Evolutionary conservation across 2,113 vertebrate species (phyloP), one percentile per base, ranked within the genome.

Genomic region (Myotis lucifugus): DNA sequence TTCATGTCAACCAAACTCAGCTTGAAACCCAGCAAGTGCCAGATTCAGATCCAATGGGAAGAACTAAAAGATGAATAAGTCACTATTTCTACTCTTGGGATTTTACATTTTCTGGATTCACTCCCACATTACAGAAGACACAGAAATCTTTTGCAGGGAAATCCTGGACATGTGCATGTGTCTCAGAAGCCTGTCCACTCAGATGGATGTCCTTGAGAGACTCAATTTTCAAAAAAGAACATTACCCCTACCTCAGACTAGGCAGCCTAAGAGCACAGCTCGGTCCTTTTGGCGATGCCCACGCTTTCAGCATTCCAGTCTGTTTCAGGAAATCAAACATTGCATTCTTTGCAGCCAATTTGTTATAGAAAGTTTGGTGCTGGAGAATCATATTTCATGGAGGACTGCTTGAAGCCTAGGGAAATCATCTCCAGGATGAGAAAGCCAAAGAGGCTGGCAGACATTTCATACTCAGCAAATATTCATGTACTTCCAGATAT

Each of bases 1-100:
- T 87, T 93, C 29, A 61, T 17, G 34, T 88, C 81, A 88, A 66
- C 17, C 73, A 93, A 93, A 93, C 40, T 12, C 88, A 88, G 61
- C 84, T 84, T 48, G 87, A 96, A 70, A 85, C 18, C 12, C 54
- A 95, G 61, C 40, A 86, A 72, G 15, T 74, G 15, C 25, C 74
- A 89, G 69, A 67, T 88, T 73, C 90, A 77, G 59, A 73, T 29
- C 59, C 37, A 77, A 42, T 73, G 37, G 88, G 46, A 88, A 93
- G 4, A 48, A 66, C 52, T 48, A 7, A 82, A 87, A 77, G 70
- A 67, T 37, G 29, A 88, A 77, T 27, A 74, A 79, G 8, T 29
- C 15, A 21, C 40, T 42, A 2, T 42, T 46, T 61, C 6, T 4
- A 7, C 13, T 94, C 59, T 54, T 8, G 18, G 82, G 21, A 34